Base-by-base conservation (phyloP, 2,113 vertebrate genomes). In the Hiodon tergisus region DNA sequence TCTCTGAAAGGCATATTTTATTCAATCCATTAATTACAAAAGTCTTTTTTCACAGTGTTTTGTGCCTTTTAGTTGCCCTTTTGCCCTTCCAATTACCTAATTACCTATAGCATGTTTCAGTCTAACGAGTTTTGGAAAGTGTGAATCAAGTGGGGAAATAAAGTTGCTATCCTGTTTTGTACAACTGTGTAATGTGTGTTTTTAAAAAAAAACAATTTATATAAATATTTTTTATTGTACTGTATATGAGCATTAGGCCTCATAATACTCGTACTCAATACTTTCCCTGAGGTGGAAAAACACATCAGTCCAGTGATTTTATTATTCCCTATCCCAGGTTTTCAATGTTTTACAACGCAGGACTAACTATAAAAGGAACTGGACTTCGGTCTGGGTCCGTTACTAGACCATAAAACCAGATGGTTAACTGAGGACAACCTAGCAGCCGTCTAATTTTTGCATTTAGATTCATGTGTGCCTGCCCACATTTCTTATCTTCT, bases 121-220 rank as follows among this genome's bases (percentile, higher is more conserved):
- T 82, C 74, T 79, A 80, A 87, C 81, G 84, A 87, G 84, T 87
- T 81, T 86, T 85, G 80, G 80, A 86, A 82, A 83, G 81, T 81
- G 69, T 80, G 16, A 85, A 81, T 80, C 79, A 79, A 85, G 74
- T 61, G 79, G 83, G 84, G 78, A 75, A 90, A 90, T 90, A 89
- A 91, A 90, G 85, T 86, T 80, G 79, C 2, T 81, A 85, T 88
- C 88, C 86, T 85, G 84, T 89, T 91, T 89, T 84, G 80, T 84
- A 87, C 79, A 73, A n/a, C 61, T 83, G 47, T 68, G 79, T 16
- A 58, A 8, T 75, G 5, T 67, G 57, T 68, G 75, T 80, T 48
- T 81, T 81, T 65, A 47, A n/a, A n/a, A n/a, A n/a, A n/a, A n/a
- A n/a, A n/a, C n/a, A n/a, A 1, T 31, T 31, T 31, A 1, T 31